Evolutionary conservation across 2,113 vertebrate species (phyloP).

Genomic region (Hyaena hyaena): DNA sequence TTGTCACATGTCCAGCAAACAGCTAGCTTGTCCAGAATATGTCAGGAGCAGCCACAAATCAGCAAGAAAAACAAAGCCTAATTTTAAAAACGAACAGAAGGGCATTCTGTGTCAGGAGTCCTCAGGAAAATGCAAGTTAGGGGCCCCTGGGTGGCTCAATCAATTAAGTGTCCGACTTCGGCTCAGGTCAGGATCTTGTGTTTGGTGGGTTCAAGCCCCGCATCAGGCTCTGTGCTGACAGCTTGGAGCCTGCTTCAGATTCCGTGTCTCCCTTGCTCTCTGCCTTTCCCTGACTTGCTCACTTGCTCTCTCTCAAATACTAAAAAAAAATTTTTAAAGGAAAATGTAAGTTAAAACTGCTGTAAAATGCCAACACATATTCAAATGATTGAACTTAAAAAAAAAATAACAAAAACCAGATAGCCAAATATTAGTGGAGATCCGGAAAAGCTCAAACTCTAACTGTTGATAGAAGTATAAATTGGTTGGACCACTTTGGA

Average conservation of each 20-base stretch:
- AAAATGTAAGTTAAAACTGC: neutral
- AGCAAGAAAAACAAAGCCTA: neutral
- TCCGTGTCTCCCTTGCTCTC: no score
- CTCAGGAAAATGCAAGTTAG: slow-evolving; percentile 6
- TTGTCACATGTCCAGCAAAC: neutral
- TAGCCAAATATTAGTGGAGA: neutral
- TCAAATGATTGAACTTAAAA: neutral
- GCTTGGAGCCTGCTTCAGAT: no score
- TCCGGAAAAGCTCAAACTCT: neutral
- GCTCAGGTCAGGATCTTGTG: no score
- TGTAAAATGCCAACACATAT: neutral
- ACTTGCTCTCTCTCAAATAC: no score
- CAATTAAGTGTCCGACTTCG: no score
- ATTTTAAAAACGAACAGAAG: neutral
- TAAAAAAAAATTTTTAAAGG: no score
- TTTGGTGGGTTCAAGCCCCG: no score
- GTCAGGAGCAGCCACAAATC: neutral
- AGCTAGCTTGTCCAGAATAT: neutral
- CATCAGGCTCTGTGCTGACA: no score
- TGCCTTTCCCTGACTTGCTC: no score
- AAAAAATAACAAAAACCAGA: neutral
- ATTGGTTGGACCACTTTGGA: neutral
- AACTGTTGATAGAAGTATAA: neutral
- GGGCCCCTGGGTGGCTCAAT: no score
- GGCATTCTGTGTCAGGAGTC: neutral